Conservation (phyloP, 2,113 vertebrate species). For the Macquaria ambigua region DNA sequence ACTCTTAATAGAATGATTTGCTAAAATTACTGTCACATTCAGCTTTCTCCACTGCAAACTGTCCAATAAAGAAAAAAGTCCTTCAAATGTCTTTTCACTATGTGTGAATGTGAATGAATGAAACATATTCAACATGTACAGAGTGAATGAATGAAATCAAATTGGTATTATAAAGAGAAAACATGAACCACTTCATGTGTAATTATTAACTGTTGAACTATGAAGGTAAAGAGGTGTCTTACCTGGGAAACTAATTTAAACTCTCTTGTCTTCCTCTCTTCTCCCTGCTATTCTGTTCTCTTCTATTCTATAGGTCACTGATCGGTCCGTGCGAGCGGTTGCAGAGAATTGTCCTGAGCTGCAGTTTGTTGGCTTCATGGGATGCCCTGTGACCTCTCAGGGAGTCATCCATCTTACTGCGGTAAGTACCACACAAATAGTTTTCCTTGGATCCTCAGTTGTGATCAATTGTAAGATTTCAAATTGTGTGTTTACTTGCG, state of each 20-base stretch:
- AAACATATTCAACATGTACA: neutral
- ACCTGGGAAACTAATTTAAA: neutral
- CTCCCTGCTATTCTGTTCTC: neutral
- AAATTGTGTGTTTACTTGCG: neutral
- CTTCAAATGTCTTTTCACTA: neutral
- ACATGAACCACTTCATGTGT: neutral
- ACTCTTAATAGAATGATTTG: neutral
- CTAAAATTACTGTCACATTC: neutral
- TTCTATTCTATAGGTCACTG: conserved; percentile 89
- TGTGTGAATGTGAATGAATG: neutral
- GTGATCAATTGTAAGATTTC: neutral
- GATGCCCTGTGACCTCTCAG: conserved; percentile 97
- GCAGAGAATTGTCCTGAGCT: conserved; percentile 96
- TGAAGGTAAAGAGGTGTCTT: neutral
- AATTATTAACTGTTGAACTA: no score
- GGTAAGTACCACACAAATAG: conserved; percentile 81
- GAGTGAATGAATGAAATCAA: neutral
- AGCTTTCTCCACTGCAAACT: neutral
- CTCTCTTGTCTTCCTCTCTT: neutral
- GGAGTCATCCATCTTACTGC: conserved; percentile 98
- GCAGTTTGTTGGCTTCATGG: conserved; percentile 99
- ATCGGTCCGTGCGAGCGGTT: conserved; percentile 94
- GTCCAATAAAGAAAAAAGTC: neutral
- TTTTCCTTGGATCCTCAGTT: neutral
- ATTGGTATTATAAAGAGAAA: neutral